Evolutionary conservation across 2,888 invertebrate species (phyloP).

Genomic region (Sminthurinus aureus): DNA sequence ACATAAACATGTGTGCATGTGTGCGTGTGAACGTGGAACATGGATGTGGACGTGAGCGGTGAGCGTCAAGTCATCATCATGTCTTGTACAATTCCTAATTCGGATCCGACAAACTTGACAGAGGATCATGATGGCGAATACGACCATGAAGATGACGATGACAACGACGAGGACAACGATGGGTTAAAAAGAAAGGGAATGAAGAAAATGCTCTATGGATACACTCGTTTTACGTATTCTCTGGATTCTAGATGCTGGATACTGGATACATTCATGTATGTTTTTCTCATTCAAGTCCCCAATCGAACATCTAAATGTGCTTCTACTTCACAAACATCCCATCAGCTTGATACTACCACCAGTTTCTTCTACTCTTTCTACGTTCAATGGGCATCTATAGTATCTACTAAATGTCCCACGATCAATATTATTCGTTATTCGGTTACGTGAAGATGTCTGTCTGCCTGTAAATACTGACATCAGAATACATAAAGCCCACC

Average conservation of each 20-base stretch:
- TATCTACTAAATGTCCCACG: conserved; percentile 15
- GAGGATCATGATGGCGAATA: background rate
- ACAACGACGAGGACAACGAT: too few relatives aligned
- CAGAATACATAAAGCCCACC: background rate
- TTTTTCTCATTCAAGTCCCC: conserved; percentile 18
- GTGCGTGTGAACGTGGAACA: background rate
- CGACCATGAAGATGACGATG: too few relatives aligned
- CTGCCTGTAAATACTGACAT: background rate
- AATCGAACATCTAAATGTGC: conserved; percentile 27
- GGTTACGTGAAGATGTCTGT: background rate
- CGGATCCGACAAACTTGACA: background rate
- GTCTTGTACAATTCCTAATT: conserved; percentile 4
- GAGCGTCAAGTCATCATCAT: background rate
- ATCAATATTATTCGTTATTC: conserved; percentile 4
- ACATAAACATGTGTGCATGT: background rate
- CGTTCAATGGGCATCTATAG: background rate
- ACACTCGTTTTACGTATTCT: too few relatives aligned
- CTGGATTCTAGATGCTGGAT: background rate
- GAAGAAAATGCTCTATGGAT: too few relatives aligned
- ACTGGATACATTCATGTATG: background rate
- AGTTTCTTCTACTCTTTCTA: background rate
- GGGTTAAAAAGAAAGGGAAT: too few relatives aligned
- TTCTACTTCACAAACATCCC: conserved; percentile 13
- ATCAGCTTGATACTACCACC: conserved; percentile 10
- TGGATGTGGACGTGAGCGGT: background rate